Evolutionary conservation across 1,140 invertebrate species (phyloP).

Genomic region (Achatina immaculata): DNA sequence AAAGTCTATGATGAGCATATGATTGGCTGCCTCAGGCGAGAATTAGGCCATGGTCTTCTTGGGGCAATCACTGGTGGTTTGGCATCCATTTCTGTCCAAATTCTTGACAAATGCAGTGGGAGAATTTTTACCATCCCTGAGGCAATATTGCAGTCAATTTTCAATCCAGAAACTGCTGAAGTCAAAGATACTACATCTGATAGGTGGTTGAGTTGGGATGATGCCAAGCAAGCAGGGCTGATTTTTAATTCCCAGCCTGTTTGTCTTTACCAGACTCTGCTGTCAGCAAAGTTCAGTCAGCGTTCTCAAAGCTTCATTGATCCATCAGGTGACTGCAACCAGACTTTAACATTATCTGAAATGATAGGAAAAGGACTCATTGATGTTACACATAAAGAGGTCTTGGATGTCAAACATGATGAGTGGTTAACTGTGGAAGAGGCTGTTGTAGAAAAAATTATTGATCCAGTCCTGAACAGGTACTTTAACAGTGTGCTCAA

Average conservation of each 20-base stretch:
- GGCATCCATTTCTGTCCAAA: conserved; percentile 40
- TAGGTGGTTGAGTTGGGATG: conserved; percentile 61
- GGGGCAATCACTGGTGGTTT: conserved; percentile 41
- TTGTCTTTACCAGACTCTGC: conserved; percentile 39
- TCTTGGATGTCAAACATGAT: conserved; percentile 78
- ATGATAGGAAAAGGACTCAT: conserved; percentile 46
- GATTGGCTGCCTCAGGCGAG: conserved; percentile 44
- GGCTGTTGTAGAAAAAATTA: conserved; percentile 75
- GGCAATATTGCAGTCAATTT: conserved; percentile 45
- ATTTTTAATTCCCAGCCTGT: conserved; percentile 47
- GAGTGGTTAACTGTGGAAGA: conserved; percentile 86
- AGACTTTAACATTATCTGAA: conserved; percentile 43
- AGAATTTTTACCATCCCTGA: conserved; percentile 45
- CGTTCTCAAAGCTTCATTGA: conserved; percentile 39
- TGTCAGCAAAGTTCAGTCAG: conserved; percentile 40
- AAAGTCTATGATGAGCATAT: conserved; percentile 38
- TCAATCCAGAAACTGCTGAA: conserved; percentile 50
- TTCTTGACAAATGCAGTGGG: conserved; percentile 50
- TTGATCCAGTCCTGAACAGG: conserved; percentile 48
- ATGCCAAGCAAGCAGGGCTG: conserved; percentile 54
- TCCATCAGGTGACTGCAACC: conserved; percentile 27
- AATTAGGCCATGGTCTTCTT: conserved; percentile 50
- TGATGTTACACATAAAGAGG: conserved; percentile 36
- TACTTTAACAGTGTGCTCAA: conserved; percentile 42
- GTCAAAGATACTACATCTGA: conserved; percentile 59